Conservation (phyloP, 2,888 invertebrate species). For the Sericinus montela region DNA sequence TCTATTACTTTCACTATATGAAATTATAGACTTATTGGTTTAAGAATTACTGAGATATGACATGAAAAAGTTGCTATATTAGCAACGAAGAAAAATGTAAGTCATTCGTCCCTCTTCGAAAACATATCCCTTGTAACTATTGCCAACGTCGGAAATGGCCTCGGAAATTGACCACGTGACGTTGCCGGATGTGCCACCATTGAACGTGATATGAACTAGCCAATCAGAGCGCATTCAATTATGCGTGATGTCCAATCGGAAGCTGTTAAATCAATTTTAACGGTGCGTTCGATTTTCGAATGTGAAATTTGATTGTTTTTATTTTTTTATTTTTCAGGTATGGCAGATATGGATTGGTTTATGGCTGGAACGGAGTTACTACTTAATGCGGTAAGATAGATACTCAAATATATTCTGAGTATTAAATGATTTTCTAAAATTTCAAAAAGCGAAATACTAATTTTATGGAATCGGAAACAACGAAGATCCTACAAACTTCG, state of each 20-base stretch:
- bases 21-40: too few relatives aligned
- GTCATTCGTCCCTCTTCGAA: background rate
- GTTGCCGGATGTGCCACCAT: slow-evolving; percentile 62
- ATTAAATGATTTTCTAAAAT: too few relatives aligned
- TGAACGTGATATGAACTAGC: slow-evolving; percentile 60
- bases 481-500: too few relatives aligned
- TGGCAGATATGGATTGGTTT: slow-evolving; percentile 37
- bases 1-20: too few relatives aligned
- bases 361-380: slow-evolving; percentile 5
- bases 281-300: slow-evolving; percentile 20
- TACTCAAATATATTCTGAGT: too few relatives aligned
- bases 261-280: slow-evolving; percentile 33
- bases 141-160: slow-evolving; percentile 62
- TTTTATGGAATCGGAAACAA: too few relatives aligned
- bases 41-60: too few relatives aligned
- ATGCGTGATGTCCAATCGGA: slow-evolving; percentile 35
- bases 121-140: slow-evolving; percentile 16
- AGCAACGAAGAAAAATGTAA: too few relatives aligned
- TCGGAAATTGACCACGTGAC: slow-evolving; percentile 71
- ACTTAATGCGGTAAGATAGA: slow-evolving; percentile 31
- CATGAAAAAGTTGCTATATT: too few relatives aligned
- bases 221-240: slow-evolving; percentile 68
- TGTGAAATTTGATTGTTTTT: slow-evolving; percentile 11
- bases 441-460: too few relatives aligned
- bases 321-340: slow-evolving; percentile 49